Evolutionary conservation across 2,888 invertebrate genomes (phyloP).

Genomic region (Trachelus iudaicus): DNA sequence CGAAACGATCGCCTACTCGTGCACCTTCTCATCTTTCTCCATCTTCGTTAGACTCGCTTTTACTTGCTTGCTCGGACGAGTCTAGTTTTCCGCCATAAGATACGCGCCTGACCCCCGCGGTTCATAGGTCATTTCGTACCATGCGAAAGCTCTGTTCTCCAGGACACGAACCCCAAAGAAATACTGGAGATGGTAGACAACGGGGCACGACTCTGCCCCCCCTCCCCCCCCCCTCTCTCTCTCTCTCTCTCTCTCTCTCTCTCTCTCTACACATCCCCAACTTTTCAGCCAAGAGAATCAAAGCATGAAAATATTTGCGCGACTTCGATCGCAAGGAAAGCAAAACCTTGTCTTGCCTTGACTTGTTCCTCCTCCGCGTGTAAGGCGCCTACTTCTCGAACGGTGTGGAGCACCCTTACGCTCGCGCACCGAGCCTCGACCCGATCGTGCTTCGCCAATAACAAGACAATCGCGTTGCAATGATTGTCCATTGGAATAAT

Average conservation of each 20-base stretch:
- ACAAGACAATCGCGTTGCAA: constrained; percentile 53
- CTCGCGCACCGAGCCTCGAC: constrained; percentile 12
- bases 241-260: neutral
- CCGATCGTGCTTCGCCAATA: constrained; percentile 37
- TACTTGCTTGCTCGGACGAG: neutral
- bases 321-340: too few relatives aligned
- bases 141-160: neutral
- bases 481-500: constrained; percentile 47
- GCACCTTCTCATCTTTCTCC: too few relatives aligned
- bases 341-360: too few relatives aligned
- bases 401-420: neutral
- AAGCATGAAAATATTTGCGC: too few relatives aligned
- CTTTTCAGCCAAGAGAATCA: constrained; percentile 3
- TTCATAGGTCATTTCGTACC: neutral
- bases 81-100: neutral
- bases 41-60: too few relatives aligned
- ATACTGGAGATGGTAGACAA: neutral
- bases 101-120: neutral
- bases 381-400: too few relatives aligned
- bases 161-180: neutral
- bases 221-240: constrained; percentile 9
- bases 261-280: neutral
- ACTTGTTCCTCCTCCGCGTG: too few relatives aligned
- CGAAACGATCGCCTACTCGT: neutral
- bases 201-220: constrained; percentile 26